These are phyloP conservation scores for Rattus rattus DNA, from an alignment of 2,113 vertebrate genomes.

Conservation along the genomic window DNA sequence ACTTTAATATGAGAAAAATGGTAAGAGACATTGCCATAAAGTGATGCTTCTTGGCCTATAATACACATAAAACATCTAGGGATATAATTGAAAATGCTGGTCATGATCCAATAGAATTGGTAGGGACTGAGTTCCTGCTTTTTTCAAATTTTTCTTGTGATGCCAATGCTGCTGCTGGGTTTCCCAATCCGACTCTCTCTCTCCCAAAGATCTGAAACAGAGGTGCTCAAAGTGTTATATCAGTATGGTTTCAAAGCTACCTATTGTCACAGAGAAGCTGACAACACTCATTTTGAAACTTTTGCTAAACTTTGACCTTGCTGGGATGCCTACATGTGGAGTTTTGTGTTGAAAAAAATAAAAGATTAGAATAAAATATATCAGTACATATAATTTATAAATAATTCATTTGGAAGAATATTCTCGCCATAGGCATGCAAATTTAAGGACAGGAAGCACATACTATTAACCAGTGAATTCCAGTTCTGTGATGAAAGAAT, in stretches of 20 bases:
- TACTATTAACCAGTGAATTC: neutral
- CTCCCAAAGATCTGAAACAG: neutral
- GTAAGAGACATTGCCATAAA: neutral
- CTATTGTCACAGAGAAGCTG: neutral
- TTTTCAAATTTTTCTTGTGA: neutral
- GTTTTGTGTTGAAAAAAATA: slow-evolving; percentile 29
- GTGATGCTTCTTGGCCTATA: neutral
- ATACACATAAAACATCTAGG: neutral
- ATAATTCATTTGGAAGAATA: neutral
- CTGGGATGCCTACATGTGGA: neutral
- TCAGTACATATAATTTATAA: neutral
- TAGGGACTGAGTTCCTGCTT: neutral
- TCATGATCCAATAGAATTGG: neutral
- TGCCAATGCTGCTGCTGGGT: neutral
- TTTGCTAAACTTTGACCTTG: neutral
- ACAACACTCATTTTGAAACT: neutral
- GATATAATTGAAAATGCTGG: neutral
- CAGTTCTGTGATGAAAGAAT: neutral
- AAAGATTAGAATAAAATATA: slow-evolving; percentile 22
- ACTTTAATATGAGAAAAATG: neutral
- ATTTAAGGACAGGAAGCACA: neutral
- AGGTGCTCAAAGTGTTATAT: neutral
- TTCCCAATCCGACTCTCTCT: neutral
- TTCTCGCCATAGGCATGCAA: neutral
- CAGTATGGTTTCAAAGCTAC: neutral